Base-by-base conservation (phyloP, 2,888 invertebrate genomes). In the Ashinkailepas kermadecensis region DNA sequence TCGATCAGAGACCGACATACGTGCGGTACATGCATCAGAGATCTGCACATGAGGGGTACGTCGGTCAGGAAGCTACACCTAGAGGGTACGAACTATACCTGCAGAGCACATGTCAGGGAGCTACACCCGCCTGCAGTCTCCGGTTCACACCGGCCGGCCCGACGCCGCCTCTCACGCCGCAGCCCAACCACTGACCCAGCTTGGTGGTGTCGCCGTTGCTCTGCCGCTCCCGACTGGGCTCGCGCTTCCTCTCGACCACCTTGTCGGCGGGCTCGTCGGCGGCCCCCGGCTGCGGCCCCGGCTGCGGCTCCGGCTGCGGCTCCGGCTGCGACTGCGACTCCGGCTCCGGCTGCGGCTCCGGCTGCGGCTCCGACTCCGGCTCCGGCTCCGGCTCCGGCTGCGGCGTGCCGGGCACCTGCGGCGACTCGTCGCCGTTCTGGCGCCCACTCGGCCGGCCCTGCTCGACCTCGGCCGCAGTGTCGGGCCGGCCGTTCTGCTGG, bases 311-410 rank as follows among this genome's bases (percentile, higher is more conserved):
- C 59, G 1, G 54, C 39, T 56, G 13, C n/a, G 56, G 54, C 74
- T 9, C 13, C 70, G 21, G 18, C 54, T 21, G 59, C 54, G 21
- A 12, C 56, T 23, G 78, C 18, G 56, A 39, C 65, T 62, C 65
- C 82, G 0, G 81, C 80, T 78, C 81, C 82, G 18, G 65, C 67
- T 64, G 65, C 15, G 21, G 25, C 54, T 65, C 23, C 2, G 64
- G n/a, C 57, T 79, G 56, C 12, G 21, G 7, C 62, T 0, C n/a
- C 62, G 64, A 13, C 10, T 25, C 23, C 54, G 25, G 25, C 81
- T 18, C 81, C 82, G 56, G 83, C 85, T 23, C 67, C 25, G 67
- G 25, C 25, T 10, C 67, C 82, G 56, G 83, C 85, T 23, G 25
- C 25, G 67, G 25, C 67, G 23, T 25, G 25, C n/a, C 25, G n/a